Evolutionary conservation across 2,888 invertebrate species (phyloP), one percentile per base, ranked within the genome.

Genomic region (Chaetoderma sp.): DNA sequence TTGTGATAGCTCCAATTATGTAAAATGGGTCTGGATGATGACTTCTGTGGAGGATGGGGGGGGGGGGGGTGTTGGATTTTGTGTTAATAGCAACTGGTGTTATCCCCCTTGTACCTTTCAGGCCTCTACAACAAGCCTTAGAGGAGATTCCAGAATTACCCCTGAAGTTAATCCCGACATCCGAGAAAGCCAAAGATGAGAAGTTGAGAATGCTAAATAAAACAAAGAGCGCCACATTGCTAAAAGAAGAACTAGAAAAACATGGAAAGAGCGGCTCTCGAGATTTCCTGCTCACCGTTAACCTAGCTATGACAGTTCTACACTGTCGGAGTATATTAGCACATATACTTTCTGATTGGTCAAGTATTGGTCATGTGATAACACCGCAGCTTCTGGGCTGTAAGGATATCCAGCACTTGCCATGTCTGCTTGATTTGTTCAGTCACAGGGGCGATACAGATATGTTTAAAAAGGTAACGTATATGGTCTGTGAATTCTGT

Each of bases 271-370:
- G 74, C 25, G 77, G 75, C 0, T 75, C 79, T 1, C 62, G 78
- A n/a, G 79, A 80, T 21, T 82, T 78, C 56, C 71, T 82, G 6
- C 63, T 68, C 28, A 81, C 81, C 65, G 81, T 83, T 21, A 79
- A 80, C 67, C 73, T 77, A 74, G 83, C 83, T 16, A 79, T 85
- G 75, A 73, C 79, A 8, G 76, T 85, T 1, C 73, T 84, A 64
- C 83, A 84, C 67, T 79, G 83, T 0, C 69, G 85, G 5, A 82
- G 84, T 58, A 75, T 84, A 4, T 72, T 85, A 49, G 77, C 78
- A n/a, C 76, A 78, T 25, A 74, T 85, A 47, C 76, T 85, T 44
- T 81, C 83, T 54, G 79, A 80, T 65, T 85, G 84, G 84, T 83
- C 84, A 16, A 71, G 75, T 4, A 71, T 71, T 39, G 82, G 80